Evolutionary conservation across 2,888 invertebrate genomes (phyloP).

Genomic region (Lasius platythorax): DNA sequence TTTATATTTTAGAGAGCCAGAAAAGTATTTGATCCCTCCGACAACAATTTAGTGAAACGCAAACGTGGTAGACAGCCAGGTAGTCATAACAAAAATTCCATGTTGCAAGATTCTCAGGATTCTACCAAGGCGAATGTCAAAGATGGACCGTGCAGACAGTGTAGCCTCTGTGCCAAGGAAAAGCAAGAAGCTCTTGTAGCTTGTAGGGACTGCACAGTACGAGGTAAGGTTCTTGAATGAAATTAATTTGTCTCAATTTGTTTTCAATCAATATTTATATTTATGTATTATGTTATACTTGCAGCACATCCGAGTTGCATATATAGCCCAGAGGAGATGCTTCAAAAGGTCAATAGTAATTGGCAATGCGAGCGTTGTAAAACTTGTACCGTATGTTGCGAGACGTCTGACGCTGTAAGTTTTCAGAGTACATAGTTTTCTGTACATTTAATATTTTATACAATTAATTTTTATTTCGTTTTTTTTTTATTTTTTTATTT

Average conservation of each 20-base stretch:
- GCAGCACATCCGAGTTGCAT: constrained; percentile 90
- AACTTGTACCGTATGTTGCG: constrained; percentile 93
- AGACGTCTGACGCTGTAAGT: constrained; percentile 92
- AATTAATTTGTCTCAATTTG: constrained; percentile 45
- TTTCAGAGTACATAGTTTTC: neutral
- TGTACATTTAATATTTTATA: neutral
- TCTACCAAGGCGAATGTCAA: constrained; percentile 74
- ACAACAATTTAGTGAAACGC: constrained; percentile 91
- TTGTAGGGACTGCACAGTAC: constrained; percentile 91
- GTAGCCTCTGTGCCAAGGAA: constrained; percentile 83
- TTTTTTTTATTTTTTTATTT: constrained; percentile 38
- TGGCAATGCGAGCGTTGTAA: constrained; percentile 98
- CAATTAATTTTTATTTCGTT: neutral
- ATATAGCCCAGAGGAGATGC: constrained; percentile 89
- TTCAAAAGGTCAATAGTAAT: constrained; percentile 89
- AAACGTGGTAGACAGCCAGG: constrained; percentile 90
- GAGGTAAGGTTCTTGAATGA: constrained; percentile 86
- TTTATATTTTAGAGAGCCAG: constrained; percentile 90
- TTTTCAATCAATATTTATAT: neutral
- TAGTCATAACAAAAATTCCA: constrained; percentile 88
- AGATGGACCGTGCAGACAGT: constrained; percentile 82
- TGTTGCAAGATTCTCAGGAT: constrained; percentile 80
- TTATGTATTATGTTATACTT: constrained; percentile 72
- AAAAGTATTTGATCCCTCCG: constrained; percentile 95
- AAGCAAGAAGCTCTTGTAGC: constrained; percentile 88